Base-by-base conservation (phyloP, 1,140 invertebrate species). In the Panagrolaimus sp. region DNA sequence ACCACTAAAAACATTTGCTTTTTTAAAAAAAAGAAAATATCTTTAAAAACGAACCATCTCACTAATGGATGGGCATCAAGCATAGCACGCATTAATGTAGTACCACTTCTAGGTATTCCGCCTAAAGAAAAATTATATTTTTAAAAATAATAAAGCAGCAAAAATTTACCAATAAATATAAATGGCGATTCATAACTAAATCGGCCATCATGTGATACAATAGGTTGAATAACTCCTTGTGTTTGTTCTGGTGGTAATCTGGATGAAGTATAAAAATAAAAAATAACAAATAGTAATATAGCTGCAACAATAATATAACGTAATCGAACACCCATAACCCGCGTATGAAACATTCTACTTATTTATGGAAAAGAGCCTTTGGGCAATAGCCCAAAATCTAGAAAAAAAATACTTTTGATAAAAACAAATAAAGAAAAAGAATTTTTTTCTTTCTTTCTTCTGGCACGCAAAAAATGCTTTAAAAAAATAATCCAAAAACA, bases 21-120 rank as follows among this genome's bases (percentile, higher is more conserved):
- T 11, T 27, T 3, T 11, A 13, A 25, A 20, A n/a, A n/a, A 57
- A 13, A 23, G 2, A 20, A 27, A n/a, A n/a, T n/a, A n/a, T n/a
- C n/a, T n/a, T 63, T 16, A 38, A 16, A 47, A 47, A 65, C 73
- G 47, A 13, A 74, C 79, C 96, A 98, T 84, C 93, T 89, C 75
- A 98, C 91, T 83, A 92, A 90, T n/a, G 92, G 92, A 88, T 98
- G 96, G 48, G 96, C 94, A 86, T 98, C 96, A 64, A 98, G 86
- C 91, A 98, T 95, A 70, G 93, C 95, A 82, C 96, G 87, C 89
- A 96, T 93, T 65, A 98, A 87, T 45, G 74, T 75, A 11, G 74
- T 73, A 27, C 74, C 70, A 46, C 53, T 72, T 20, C 73, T 44
- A n/a, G 74, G 74, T 61, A 76, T 76, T 16, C 74, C 74, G 20